A percentile compares a stretch with the other conserved stretches of the same genome.
Evolutionary conservation across 1,140 invertebrate species (phyloP).

Genomic region (Zaprionus ornatus): DNA sequence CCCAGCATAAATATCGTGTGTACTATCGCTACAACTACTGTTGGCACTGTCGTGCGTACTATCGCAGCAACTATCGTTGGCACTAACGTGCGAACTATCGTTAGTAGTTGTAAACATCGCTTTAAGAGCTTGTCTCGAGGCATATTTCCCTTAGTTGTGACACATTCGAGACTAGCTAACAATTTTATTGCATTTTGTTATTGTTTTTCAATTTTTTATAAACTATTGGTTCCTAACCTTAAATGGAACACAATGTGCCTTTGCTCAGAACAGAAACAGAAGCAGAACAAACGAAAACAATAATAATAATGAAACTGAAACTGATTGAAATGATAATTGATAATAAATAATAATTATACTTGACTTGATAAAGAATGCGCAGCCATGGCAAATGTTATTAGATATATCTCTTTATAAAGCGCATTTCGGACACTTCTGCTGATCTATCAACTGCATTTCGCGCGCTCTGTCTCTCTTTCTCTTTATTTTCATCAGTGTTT

Average conservation of each 20-base stretch:
- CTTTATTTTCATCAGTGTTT: conserved; percentile 2
- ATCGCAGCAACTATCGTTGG: neutral
- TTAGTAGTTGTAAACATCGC: neutral
- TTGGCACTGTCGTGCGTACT: neutral
- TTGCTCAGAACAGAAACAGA: conserved; percentile 15
- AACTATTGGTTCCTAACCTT: neutral
- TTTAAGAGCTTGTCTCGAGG: neutral
- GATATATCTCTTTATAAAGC: neutral
- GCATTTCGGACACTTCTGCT: neutral
- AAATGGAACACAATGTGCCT: conserved; percentile 33
- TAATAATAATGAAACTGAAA: neutral
- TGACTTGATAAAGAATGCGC: conserved; percentile 2
- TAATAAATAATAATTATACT: neutral
- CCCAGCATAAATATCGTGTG: neutral
- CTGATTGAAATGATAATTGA: neutral
- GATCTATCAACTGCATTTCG: conserved; percentile 1
- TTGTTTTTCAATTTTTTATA: neutral
- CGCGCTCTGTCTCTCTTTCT: neutral
- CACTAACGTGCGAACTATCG: neutral
- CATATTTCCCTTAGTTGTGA: neutral
- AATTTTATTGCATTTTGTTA: conserved; percentile 8
- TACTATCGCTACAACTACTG: neutral
- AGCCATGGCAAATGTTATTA: conserved; percentile 34
- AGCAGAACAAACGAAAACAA: conserved; percentile 6
- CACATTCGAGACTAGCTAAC: neutral